Base-by-base conservation (phyloP, 2,888 invertebrate species). In the Diarsia rubi region DNA sequence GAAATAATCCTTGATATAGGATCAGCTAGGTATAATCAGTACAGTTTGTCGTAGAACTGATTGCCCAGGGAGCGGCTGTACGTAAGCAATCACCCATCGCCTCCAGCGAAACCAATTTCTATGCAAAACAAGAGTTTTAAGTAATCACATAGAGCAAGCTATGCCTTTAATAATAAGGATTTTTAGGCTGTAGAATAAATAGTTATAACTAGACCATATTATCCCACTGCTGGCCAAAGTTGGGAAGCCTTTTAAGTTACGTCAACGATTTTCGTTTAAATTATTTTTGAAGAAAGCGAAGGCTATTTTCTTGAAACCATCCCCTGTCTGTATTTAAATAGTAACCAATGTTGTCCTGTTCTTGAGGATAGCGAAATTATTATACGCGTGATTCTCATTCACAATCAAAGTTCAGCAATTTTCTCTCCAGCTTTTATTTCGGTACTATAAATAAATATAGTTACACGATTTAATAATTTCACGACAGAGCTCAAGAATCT, bases 381-480 rank as follows among this genome's bases (percentile, higher is more conserved):
- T 24, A 16, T 42, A 42, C n/a, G 42, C 62, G 62, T 42, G 62
- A 14, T 24, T 16, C 16, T 62, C 42, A 42, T 66, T 63, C 5
- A 66, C 11, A 31, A 19, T 47, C 12, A 42, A 31, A 52, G 9
- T 54, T 67, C 21, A 27, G 14, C 9, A 9, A 31, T 57, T 59
- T 62, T 79, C n/a, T n/a, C 16, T 54, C 0, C 9, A 59, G 42
- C 47, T 47, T 64, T 65, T 52, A 67, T 27, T 31, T 75, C n/a
- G 47, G 37, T 12, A n/a, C 3, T 37, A 44, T 27, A 9, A 47
- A 19, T 27, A 19, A 49, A 72, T 0, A 42, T 27, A 44, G n/a
- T n/a, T n/a, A 45, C 52, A 84, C 65, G 27, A 14, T 73, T 73
- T 69, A 73, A 70, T 75, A 73, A 84, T 66, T 69, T 16, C 31